Base-by-base conservation (phyloP, 2,113 vertebrate genomes). In the Barbus barbus region DNA sequence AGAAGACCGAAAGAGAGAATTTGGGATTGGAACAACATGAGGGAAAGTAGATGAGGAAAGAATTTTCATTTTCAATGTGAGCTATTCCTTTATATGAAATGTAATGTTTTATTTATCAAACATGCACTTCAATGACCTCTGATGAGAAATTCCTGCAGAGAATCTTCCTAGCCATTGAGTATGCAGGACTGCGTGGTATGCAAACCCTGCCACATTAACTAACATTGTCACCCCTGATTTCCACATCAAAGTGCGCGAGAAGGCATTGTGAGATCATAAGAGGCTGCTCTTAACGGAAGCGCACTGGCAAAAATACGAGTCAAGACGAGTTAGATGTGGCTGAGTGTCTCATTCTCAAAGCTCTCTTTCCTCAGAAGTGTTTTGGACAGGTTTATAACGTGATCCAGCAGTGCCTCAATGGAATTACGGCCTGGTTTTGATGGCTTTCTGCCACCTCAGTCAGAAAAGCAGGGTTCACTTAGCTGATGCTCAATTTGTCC, bases 321-420 rank as follows among this genome's bases (percentile, higher is more conserved):
- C 82, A 44, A 36, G 71, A 84, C 11, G 82, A 87, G 71, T 84
- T 86, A 81, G 56, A 73, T 46, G 74, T 69, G 74, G 61, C 58
- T 84, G 33, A 11, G 44, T 74, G 74, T 80, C 82, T 86, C 28
- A 75, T 73, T 86, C 77, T 61, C 24, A 18, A 14, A 71, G 72
- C 78, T 77, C 48, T n/a, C 13, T 38, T 81, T n/a, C 72, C 28
- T 76, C 33, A 77, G 78, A 84, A 82, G 73, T 83, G 18, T 53
- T 44, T 63, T 24, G 36, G n/a, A 79, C n/a, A 44, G 58, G 77
- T 79, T 79, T 41, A 44, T 61, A 61, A 12, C 9, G 4, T 61
- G 58, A 79, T 79, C 58, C 77, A 58, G 12, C 16, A 31, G 51
- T 22, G 51, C 76, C 14, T 77, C 48, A 36, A 22, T 77, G 51